A percentile compares a stretch with the other conserved stretches of the same genome.
phyloP scores from a whole-genome alignment of 2,888 invertebrate genomes.

The Mythimna ferrago region DNA sequence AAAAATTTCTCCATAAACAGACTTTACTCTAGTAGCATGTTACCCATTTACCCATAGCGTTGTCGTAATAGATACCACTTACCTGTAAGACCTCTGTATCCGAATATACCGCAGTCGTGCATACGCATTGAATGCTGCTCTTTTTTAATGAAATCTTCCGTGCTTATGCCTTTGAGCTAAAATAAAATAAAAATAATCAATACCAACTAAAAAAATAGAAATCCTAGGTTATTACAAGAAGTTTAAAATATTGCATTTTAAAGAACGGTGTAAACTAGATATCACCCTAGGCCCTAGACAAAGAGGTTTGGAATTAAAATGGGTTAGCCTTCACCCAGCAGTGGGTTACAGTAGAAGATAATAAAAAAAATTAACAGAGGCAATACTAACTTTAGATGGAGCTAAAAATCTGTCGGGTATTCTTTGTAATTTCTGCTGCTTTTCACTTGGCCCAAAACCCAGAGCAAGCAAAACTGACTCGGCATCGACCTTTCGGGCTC shows the following conservation, averaged over 20 bases:
- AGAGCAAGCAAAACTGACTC: slow-evolving; percentile 96
- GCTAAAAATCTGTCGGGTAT: slow-evolving; percentile 96
- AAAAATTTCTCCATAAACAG: slow-evolving; percentile 25
- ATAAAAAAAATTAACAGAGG: too few species aligned
- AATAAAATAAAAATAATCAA: slow-evolving; percentile 57
- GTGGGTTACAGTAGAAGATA: too few species aligned
- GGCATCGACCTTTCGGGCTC: slow-evolving; percentile 96
- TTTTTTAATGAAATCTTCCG: slow-evolving; percentile 94
- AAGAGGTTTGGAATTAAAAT: too few species aligned
- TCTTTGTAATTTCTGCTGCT: slow-evolving; percentile 93
- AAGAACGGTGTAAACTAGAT: too few species aligned
- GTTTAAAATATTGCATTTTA: too few species aligned
- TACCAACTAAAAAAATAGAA: not conserved
- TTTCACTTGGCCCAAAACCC: slow-evolving; percentile 94
- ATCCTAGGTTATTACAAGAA: not conserved
- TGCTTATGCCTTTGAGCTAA: slow-evolving; percentile 93
- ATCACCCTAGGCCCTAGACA: too few species aligned
- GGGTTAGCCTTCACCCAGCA: too few species aligned
- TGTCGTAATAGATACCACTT: slow-evolving; percentile 55
- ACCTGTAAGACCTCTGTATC: slow-evolving; percentile 95
- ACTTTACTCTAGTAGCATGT: slow-evolving; percentile 3
- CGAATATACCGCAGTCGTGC: slow-evolving; percentile 94
- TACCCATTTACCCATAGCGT: slow-evolving; percentile 23
- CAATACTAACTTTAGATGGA: slow-evolving; percentile 92
- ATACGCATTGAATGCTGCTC: slow-evolving; percentile 94